Evolutionary conservation across 2,113 vertebrate genomes (phyloP).

Genomic region (Plecturocebus donacophilus): DNA sequence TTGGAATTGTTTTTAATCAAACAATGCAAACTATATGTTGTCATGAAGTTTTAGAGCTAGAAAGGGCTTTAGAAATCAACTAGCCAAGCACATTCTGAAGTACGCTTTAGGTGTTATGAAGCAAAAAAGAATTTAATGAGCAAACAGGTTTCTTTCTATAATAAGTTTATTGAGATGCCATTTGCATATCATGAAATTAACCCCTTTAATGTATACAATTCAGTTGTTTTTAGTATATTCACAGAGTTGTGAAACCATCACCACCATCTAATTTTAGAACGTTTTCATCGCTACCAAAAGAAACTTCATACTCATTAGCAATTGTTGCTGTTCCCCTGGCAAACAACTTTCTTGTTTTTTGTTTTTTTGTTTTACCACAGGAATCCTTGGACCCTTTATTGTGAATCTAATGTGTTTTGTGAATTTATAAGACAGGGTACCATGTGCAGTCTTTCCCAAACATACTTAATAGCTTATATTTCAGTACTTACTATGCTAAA

Average conservation of each 20-base stretch:
- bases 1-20: conserved; percentile 36
- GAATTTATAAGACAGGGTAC: neutral
- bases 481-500: conserved; percentile 10
- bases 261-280: neutral
- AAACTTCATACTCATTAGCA: neutral
- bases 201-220: conserved; percentile 12
- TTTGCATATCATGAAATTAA: neutral
- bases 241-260: neutral
- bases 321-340: neutral
- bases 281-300: conserved; percentile 8
- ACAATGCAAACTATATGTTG: conserved; percentile 14
- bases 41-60: neutral
- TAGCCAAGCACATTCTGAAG: neutral
- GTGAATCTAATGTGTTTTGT: neutral
- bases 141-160: neutral
- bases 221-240: conserved; percentile 35
- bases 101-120: neutral
- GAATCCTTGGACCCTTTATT: neutral
- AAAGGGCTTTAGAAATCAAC: conserved; percentile 15
- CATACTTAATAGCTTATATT: conserved; percentile 35
- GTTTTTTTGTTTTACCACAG: neutral
- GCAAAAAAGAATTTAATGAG: neutral
- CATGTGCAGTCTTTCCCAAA: conserved; percentile 15
- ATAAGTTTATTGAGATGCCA: conserved; percentile 40
- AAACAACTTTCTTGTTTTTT: neutral